phyloP scores from a whole-genome alignment of 1,140 invertebrate genomes.

The Hormaphis cornu region DNA sequence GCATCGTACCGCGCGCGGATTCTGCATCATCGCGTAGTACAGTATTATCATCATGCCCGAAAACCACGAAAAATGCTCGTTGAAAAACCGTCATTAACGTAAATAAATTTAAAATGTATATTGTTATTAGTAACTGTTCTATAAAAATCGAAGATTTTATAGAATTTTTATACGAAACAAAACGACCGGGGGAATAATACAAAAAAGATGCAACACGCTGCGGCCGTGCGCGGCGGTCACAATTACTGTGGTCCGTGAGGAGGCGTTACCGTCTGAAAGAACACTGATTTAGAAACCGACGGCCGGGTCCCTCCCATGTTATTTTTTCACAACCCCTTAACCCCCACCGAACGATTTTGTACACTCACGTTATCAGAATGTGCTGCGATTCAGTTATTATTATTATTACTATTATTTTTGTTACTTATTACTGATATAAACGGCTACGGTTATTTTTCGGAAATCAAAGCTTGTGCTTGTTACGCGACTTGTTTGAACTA shows the following conservation, averaged over 20 bases:
- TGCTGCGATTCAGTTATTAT: not conserved
- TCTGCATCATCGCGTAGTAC: no score
- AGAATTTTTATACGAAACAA: no score
- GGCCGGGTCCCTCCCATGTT: slow-evolving; percentile 25
- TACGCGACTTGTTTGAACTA: no score
- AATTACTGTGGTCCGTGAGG: slow-evolving; percentile 4
- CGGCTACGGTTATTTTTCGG: no score
- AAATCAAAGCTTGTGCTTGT: no score
- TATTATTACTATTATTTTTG: no score
- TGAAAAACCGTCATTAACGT: not conserved
- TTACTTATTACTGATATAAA: no score
- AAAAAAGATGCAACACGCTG: not conserved
- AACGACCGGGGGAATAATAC: not conserved
- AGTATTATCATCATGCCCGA: not conserved
- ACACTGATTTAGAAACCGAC: slow-evolving; percentile 26
- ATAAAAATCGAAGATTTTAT: no score
- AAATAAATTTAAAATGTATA: not conserved
- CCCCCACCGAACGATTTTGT: not conserved
- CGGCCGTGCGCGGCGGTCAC: not conserved
- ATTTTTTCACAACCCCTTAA: slow-evolving; percentile 30
- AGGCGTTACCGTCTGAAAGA: slow-evolving; percentile 31
- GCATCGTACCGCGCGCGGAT: not conserved
- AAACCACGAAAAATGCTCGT: not conserved
- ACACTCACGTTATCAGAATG: slow-evolving; percentile 7
- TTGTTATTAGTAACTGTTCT: no score